Base-by-base conservation (phyloP, 2,888 invertebrate species). In the Steinernema scapterisci region DNA sequence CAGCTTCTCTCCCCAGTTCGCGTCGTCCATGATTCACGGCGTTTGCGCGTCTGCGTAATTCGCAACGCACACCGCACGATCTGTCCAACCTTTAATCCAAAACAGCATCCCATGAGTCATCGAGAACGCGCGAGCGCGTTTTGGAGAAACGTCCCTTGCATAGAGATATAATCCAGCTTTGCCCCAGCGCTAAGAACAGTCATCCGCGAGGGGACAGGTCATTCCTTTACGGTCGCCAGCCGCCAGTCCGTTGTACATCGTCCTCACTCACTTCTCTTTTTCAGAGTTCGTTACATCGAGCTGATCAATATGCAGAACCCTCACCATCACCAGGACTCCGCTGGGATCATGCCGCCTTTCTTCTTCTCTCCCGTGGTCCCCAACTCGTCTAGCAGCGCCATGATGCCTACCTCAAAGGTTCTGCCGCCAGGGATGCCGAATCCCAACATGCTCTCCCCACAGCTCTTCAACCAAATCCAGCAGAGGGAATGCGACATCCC, bases 221-320 rank as follows among this genome's bases (percentile, higher is more conserved):
- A 38, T 38, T 38, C 38, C 38, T 9, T 38, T 9, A 38, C 38
- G 38, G 38, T 38, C 38, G 38, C 38, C 9, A 9, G 38, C 38
- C 38, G 38, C 38, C 38, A 9, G 38, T 38, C 9, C 38, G 38
- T 9, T 38, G 38, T 38, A 3, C 38, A 38, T 38, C n/a, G n/a
- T n/a, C 38, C 38, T 9, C 38, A 38, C 38, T 38, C 38, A 38
- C 63, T 25, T 63, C 23, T 63, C 63, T 7, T 19, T 63, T 63
- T 27, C 63, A 63, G 63, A 16, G 63, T 63, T 1, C 63, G 63
- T 25, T 63, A 63, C 63, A 63, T 63, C 31, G 63, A 63, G 19
- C 31, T 63, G 63, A 63, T 63, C 63, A 63, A 63, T 31, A 63
- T 63, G 63, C 63, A 63, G 63, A 63, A 63, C 63, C 38, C 63